These are phyloP conservation scores for Scolopax bukidnonensis DNA, from an alignment of 2,797 vertebrate species.

Conservation along the genomic window DNA sequence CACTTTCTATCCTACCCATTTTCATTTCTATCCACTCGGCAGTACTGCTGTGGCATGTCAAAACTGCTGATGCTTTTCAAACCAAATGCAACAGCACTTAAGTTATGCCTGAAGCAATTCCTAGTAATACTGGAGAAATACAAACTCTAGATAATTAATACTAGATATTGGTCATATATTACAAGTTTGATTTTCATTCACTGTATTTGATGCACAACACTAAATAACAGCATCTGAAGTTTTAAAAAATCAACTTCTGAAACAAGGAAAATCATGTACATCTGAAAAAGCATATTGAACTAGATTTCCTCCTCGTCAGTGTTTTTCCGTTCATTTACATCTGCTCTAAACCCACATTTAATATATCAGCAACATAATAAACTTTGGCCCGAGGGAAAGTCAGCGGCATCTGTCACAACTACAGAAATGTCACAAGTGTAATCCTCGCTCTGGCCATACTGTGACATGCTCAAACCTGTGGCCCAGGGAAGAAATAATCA, in stretches of 20 bases:
- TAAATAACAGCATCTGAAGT: background rate
- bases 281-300: background rate
- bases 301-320: background rate
- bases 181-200: background rate
- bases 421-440: background rate
- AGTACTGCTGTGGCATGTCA: fast-evolving
- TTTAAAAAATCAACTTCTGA: background rate
- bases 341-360: background rate
- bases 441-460: background rate
- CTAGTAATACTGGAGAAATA: background rate
- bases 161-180: background rate
- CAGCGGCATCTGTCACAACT: background rate
- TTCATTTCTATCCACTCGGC: background rate
- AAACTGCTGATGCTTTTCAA: constrained; percentile 17
- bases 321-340: background rate
- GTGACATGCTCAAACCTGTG: background rate
- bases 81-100: background rate
- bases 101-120: background rate
- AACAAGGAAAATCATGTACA: background rate
- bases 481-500: background rate
- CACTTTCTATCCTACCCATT: background rate
- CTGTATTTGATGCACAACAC: background rate
- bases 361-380: background rate
- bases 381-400: background rate
- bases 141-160: background rate